These are phyloP conservation scores for Orthosia cruda DNA, from an alignment of 2,888 invertebrate species.

Conservation along the genomic window DNA sequence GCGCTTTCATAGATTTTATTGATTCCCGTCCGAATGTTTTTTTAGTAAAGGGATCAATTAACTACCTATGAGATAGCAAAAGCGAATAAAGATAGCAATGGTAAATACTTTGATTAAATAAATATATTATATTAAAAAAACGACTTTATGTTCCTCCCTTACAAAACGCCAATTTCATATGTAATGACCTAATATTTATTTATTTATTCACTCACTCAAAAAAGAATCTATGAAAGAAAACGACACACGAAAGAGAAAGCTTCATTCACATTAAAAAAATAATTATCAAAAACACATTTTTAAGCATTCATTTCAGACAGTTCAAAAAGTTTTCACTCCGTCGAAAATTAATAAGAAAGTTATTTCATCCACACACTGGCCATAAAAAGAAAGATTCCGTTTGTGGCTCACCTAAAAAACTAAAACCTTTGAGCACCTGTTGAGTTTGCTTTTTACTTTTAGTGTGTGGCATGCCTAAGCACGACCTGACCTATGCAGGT, in stretches of 20 bases:
- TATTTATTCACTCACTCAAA: not conserved
- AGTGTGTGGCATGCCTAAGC: conserved; percentile 57
- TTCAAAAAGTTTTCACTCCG: conserved; percentile 47
- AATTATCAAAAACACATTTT: not conserved
- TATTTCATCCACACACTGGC: conserved; percentile 50
- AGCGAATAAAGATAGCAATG: no score
- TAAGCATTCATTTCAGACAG: conserved; percentile 12
- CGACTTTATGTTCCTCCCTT: no score
- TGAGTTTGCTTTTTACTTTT: conserved; percentile 66
- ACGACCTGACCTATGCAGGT: conserved; percentile 31
- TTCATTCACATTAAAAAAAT: not conserved
- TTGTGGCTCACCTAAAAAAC: conserved; percentile 62
- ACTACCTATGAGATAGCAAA: no score
- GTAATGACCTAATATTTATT: no score
- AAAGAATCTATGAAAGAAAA: not conserved
- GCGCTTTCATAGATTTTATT: no score
- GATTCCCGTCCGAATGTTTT: no score
- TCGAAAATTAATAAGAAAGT: conserved; percentile 55
- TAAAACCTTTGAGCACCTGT: conserved; percentile 70
- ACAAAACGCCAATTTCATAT: no score
- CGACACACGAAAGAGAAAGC: not conserved
- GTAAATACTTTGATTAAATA: no score
- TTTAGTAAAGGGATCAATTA: no score
- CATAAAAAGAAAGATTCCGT: conserved; percentile 63
- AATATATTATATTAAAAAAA: no score